Conservation (phyloP, 2,113 vertebrate species). For the Bubo scandiacus region DNA sequence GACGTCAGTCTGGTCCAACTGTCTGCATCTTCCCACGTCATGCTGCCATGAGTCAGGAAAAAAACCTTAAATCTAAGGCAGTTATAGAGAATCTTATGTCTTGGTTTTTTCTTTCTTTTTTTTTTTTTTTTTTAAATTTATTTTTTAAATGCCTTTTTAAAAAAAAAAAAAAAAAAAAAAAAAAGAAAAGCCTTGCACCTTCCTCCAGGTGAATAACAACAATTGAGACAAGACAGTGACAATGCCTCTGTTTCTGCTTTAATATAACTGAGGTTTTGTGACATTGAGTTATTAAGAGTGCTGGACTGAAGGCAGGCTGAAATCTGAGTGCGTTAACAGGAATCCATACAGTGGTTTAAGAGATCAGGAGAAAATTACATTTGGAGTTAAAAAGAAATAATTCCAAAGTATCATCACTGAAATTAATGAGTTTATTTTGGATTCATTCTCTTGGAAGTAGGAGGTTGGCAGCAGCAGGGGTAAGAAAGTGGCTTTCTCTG, state of each 20-base stretch:
- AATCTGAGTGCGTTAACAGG: neutral
- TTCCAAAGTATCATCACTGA: constrained; percentile 8
- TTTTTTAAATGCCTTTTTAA: fast-evolving
- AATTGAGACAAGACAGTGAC: neutral
- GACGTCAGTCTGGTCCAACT: neutral
- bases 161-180: neutral
- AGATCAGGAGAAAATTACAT: neutral
- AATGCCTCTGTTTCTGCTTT: neutral
- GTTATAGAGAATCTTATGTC: neutral
- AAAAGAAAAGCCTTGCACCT: neutral
- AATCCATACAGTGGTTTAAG: neutral
- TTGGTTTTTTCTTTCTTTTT: neutral
- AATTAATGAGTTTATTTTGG: constrained; percentile 39
- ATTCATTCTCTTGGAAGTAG: neutral
- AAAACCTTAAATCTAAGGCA: neutral
- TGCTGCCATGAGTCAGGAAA: neutral
- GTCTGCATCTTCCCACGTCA: neutral
- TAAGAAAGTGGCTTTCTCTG: constrained; percentile 1
- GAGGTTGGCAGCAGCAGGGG: neutral
- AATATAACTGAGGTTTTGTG: neutral
- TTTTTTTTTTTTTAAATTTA: neutral
- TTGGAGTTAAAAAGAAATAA: neutral
- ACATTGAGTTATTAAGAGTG: neutral
- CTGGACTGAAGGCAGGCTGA: neutral
- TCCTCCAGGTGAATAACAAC: neutral